Percentiles rank a stretch among this genome's conserved stretches.
Conservation (phyloP, 2,113 vertebrate species). For the Furnarius figulus region DNA sequence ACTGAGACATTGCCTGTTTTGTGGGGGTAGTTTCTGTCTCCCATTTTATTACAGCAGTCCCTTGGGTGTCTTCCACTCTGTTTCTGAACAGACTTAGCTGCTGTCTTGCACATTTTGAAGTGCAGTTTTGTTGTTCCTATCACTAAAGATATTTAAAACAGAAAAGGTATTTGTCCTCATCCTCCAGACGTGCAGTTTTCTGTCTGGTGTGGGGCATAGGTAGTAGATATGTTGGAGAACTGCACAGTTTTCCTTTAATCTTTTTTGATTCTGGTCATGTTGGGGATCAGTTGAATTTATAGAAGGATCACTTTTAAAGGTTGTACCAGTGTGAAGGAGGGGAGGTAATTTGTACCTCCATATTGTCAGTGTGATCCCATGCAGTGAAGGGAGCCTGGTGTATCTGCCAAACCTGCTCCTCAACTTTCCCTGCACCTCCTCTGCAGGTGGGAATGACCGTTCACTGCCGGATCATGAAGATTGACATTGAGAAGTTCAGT, state of each 20-base stretch:
- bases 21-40: neutral
- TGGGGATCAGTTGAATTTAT: neutral
- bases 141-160: neutral
- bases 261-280: neutral
- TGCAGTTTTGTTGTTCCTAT: neutral
- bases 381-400: accelerated
- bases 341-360: neutral
- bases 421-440: neutral
- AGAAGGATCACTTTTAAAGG: neutral
- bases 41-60: neutral
- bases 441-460: conserved; percentile 96
- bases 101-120: neutral
- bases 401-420: neutral
- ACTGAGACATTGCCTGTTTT: neutral
- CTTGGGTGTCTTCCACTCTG: neutral
- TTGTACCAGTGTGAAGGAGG: neutral
- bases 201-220: neutral
- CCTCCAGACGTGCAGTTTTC: neutral
- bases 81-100: neutral
- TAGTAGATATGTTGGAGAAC: neutral
- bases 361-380: neutral
- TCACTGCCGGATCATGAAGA: conserved; percentile 98
- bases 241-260: neutral
- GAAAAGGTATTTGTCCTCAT: neutral
- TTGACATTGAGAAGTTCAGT: conserved; percentile 97